Conservation (phyloP, 2,113 vertebrate species). For the Notothenia rossii region DNA sequence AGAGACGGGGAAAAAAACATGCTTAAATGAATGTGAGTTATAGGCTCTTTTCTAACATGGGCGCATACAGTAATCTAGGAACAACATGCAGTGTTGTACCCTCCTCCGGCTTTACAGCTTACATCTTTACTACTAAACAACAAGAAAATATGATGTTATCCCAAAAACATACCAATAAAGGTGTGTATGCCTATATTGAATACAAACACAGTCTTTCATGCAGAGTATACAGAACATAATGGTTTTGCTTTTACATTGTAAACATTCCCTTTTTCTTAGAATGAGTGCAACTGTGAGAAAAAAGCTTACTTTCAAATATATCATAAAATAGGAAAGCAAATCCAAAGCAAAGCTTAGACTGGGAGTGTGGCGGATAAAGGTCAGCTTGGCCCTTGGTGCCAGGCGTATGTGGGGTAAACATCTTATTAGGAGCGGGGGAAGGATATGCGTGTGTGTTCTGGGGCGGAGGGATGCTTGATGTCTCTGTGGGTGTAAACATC, state of each 20-base stretch:
- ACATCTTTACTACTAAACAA: not conserved
- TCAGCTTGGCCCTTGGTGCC: slow-evolving; percentile 66
- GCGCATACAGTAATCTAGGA: not conserved
- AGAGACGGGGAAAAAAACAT: not conserved
- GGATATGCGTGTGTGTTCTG: slow-evolving; percentile 4
- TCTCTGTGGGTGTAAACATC: slow-evolving; percentile 75
- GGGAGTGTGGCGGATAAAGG: slow-evolving; percentile 28
- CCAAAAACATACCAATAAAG: slow-evolving; percentile 23
- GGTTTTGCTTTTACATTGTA: slow-evolving; percentile 2
- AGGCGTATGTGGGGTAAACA: slow-evolving; percentile 74
- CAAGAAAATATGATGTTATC: not conserved
- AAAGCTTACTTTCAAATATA: slow-evolving; percentile 18
- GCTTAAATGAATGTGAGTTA: not conserved
- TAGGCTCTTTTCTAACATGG: not conserved
- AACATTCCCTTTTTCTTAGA: not conserved
- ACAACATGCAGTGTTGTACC: not conserved
- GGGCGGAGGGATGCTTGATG: slow-evolving; percentile 32
- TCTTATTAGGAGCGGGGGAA: not conserved
- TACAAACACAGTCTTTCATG: slow-evolving; percentile 21
- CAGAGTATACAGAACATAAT: slow-evolving; percentile 2
- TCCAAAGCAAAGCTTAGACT: not conserved
- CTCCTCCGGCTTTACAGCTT: not conserved
- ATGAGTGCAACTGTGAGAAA: not conserved
- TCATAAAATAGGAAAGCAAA: slow-evolving; percentile 5
- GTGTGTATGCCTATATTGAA: slow-evolving; percentile 47